Evolutionary conservation across 2,797 vertebrate genomes (phyloP), one percentile per base, ranked within the genome.

Genomic region (Prionace glauca): DNA sequence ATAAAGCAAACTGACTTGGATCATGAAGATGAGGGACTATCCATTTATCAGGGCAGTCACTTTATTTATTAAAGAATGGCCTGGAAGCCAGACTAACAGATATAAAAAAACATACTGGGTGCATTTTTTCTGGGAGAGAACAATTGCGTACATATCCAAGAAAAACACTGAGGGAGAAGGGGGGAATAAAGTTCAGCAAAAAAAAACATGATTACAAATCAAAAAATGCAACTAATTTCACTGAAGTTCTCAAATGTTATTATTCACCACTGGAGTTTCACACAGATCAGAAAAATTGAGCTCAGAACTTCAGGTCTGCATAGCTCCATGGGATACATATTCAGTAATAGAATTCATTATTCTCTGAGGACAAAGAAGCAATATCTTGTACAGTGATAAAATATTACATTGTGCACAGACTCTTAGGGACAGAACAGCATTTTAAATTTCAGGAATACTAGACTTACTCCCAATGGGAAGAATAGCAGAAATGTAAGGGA

Each of bases 301-400:
- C 77, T 56, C 50, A 32, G n/a, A 74, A 45, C 45, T 20, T 77
- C 45, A 77, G 71, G 45, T 56, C 41, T 95, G 50, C 71, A 56
- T 74, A 74, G 45, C 71, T 74, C 71, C 69, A 74, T 72, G 36
- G 22, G 93, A 56, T 95, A 95, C 56, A 72, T 77, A 45, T 94
- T 94, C 36, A 32, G 71, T 77, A 77, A 95, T 95, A 14, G 5
- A 94, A 94, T 72, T 95, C 93, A 77, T 77, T 50, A 94, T 60
- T 56, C 26, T 74, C 71, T 74, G 45, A 77, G 18, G 93, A 72
- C 93, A 74, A 72, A 77, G 69, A 95, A 95, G 29, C 71, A 95
- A n/a, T 95, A 77, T 56, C 45, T 60, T 32, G 8, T 71, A 95
- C 26, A 77, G 14, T 95, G 93, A 95, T 95, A 56, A 50, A 60